Conservation (phyloP, 2,797 vertebrate genomes). For the Melanotaenia trifasciata region DNA sequence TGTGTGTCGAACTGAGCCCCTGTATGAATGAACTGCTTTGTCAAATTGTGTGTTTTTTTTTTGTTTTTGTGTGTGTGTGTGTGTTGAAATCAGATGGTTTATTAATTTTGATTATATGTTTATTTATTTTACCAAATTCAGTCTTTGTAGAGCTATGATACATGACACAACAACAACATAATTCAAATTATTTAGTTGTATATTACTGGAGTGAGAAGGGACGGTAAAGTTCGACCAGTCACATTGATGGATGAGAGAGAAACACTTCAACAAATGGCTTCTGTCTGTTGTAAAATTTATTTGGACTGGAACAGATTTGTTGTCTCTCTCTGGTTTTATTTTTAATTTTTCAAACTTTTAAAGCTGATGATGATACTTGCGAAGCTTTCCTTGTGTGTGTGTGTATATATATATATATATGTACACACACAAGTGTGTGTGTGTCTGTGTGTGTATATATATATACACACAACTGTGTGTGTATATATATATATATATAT, state of each 20-base stretch:
- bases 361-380: conserved; percentile 37
- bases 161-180: not conserved
- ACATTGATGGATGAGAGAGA: not conserved
- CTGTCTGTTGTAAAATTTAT: conserved; percentile 2
- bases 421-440: too few species aligned
- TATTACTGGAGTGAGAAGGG: not conserved
- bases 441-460: too few species aligned
- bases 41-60: not conserved
- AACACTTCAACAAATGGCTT: conserved; percentile 12
- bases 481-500: too few species aligned
- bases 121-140: not conserved
- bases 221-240: not conserved
- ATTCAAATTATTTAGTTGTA: conserved; percentile 22
- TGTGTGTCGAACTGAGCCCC: too few species aligned
- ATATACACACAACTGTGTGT: too few species aligned
- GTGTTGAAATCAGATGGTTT: conserved; percentile 14
- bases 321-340: conserved; percentile 22
- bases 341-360: conserved; percentile 11
- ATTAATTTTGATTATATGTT: too few species aligned
- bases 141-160: not conserved
- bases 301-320: conserved; percentile 6
- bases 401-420: too few species aligned
- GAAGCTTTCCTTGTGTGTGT: too few species aligned
- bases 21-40: too few species aligned
- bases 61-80: too few species aligned